Percentiles rank a stretch among this genome's conserved stretches.
phyloP scores from a whole-genome alignment of 2,888 invertebrate genomes.

The Hofmannophila pseudospretella region DNA sequence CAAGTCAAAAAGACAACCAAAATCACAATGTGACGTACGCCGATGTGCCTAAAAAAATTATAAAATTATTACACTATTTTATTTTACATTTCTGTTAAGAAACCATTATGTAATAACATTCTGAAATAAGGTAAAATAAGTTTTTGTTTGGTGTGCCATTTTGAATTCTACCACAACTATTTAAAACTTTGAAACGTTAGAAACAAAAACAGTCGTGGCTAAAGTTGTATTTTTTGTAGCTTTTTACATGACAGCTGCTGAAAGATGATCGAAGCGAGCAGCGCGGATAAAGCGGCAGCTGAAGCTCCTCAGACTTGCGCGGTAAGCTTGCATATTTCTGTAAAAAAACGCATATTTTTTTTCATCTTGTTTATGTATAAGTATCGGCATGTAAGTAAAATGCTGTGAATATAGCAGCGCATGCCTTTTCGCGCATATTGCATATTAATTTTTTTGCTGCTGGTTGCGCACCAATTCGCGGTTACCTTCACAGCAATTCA shows the following conservation, averaged over 20 bases:
- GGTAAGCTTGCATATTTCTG: slow-evolving; percentile 27
- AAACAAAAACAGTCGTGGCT: background rate
- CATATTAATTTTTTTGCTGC: no score
- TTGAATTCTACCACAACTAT: background rate
- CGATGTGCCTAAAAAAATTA: slow-evolving; percentile 57
- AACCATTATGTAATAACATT: slow-evolving; percentile 55
- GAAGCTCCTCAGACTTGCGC: slow-evolving; percentile 28
- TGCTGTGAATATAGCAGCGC: no score
- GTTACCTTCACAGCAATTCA: no score
- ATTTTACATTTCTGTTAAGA: slow-evolving; percentile 50
- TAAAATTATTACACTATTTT: slow-evolving; percentile 46
- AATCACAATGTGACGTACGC: slow-evolving; percentile 54
- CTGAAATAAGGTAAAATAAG: slow-evolving; percentile 50
- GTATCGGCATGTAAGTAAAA: no score
- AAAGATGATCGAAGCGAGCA: slow-evolving; percentile 62
- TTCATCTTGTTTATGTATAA: no score
- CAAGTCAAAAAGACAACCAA: slow-evolving; percentile 42
- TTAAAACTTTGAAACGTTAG: background rate
- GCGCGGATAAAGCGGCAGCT: slow-evolving; percentile 47
- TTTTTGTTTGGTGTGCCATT: slow-evolving; percentile 7
- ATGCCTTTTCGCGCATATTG: no score
- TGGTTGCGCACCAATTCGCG: no score
- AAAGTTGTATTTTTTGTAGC: slow-evolving; percentile 6
- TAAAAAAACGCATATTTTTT: no score
- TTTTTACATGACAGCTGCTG: slow-evolving; percentile 29